phyloP scores from a whole-genome alignment of 1,140 invertebrate genomes.

The Coenobita brevimanus region DNA sequence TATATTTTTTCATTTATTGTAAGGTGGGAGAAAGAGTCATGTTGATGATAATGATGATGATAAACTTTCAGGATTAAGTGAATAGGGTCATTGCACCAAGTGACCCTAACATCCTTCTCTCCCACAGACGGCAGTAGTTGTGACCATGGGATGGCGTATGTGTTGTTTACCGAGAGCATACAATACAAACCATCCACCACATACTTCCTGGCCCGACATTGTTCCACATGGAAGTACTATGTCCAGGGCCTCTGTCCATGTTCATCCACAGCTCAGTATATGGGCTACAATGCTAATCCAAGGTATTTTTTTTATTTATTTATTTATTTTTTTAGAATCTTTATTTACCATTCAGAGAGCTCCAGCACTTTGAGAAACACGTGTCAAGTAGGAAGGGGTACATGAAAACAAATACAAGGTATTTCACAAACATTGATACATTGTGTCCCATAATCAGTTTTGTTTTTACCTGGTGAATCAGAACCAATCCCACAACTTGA shows the following conservation, averaged over 20 bases:
- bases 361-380: not conserved
- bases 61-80: too few species aligned
- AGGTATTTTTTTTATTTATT: slow-evolving; percentile 1
- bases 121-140: slow-evolving; percentile 74
- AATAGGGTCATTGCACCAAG: too few species aligned
- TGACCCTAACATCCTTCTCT: too few species aligned
- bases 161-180: slow-evolving; percentile 76
- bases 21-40: too few species aligned
- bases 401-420: too few species aligned
- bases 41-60: too few species aligned
- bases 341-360: not conserved
- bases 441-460: too few species aligned
- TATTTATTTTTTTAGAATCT: too few species aligned
- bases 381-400: not conserved
- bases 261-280: slow-evolving; percentile 51
- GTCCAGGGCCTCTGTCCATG: slow-evolving; percentile 53
- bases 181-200: slow-evolving; percentile 68
- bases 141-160: slow-evolving; percentile 75
- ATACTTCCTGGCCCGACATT: slow-evolving; percentile 57
- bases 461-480: too few species aligned
- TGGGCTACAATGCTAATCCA: slow-evolving; percentile 61
- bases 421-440: too few species aligned
- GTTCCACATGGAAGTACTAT: slow-evolving; percentile 54
- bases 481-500: too few species aligned
- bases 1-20: too few species aligned